These are phyloP conservation scores for Lethenteron reissneri DNA, from an alignment of 2,113 vertebrate species.

Conservation along the genomic window DNA sequence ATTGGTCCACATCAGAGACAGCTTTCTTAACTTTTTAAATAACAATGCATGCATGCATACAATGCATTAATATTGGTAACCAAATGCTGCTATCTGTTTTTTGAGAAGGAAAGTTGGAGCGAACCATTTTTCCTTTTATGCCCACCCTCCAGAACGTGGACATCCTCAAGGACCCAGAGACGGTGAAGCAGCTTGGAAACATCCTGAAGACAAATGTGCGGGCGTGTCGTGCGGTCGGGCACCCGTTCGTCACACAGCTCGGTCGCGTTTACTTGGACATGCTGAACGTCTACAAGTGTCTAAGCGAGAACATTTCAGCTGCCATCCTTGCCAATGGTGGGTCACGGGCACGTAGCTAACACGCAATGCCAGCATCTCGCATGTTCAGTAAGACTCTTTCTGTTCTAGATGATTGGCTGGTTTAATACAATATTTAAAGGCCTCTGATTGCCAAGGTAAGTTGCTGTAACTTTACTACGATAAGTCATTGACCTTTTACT, in stretches of 20 bases:
- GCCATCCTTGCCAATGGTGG: conserved; percentile 93
- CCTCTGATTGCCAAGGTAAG: too few relatives aligned
- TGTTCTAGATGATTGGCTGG: not conserved
- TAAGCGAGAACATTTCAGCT: conserved; percentile 98
- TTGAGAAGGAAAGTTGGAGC: too few relatives aligned
- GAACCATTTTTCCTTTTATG: too few relatives aligned
- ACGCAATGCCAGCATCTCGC: too few relatives aligned
- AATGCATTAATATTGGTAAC: too few relatives aligned
- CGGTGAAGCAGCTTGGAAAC: conserved; percentile 90
- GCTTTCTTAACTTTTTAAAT: not conserved
- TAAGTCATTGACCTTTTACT: too few relatives aligned
- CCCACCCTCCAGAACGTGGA: conserved; percentile 54
- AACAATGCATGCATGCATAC: not conserved
- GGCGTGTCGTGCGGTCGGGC: conserved; percentile 89
- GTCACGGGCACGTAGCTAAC: not conserved
- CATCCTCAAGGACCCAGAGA: conserved; percentile 97
- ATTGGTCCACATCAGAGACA: too few relatives aligned
- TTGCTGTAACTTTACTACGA: too few relatives aligned
- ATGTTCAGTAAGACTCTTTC: not conserved
- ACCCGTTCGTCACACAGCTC: conserved; percentile 92
- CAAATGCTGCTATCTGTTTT: too few relatives aligned
- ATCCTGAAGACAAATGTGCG: conserved; percentile 95
- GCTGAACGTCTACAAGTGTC: conserved; percentile 99
- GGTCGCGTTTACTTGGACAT: conserved; percentile 97
- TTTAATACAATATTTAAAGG: too few relatives aligned